These are phyloP conservation scores for Cricetomys ansorgei DNA, from an alignment of 2,113 vertebrate species.

Conservation along the genomic window DNA sequence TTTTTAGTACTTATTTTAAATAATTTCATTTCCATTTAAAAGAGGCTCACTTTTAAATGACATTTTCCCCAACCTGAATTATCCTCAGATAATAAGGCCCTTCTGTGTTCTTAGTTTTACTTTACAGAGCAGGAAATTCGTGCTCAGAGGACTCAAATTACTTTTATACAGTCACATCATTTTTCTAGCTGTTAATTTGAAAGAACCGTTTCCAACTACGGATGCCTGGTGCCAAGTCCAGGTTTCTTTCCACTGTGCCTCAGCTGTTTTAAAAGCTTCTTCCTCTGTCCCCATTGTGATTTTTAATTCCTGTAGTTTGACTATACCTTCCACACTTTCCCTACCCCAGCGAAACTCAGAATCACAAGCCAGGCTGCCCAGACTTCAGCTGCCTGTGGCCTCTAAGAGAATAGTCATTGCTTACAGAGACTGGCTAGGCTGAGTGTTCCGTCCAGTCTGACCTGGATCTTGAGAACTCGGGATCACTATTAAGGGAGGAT, in stretches of 20 bases:
- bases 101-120: slow-evolving; percentile 45
- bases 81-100: slow-evolving; percentile 53
- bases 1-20: slow-evolving; percentile 54
- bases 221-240: slow-evolving; percentile 13
- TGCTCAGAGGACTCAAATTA: slow-evolving; percentile 23
- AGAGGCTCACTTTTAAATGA: slow-evolving; percentile 39
- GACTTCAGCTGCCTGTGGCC: neutral
- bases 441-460: neutral
- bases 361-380: neutral
- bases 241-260: neutral
- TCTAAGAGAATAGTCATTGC: neutral
- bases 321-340: neutral
- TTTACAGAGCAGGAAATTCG: slow-evolving; percentile 39
- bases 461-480: neutral
- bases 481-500: rapidly evolving
- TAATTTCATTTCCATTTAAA: slow-evolving; percentile 58
- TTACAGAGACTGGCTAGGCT: neutral
- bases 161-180: neutral
- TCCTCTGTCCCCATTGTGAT: neutral
- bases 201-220: slow-evolving; percentile 33
- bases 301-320: slow-evolving; percentile 8
- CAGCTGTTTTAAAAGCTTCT: slow-evolving; percentile 36
- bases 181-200: slow-evolving; percentile 40
- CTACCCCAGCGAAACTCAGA: neutral
- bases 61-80: slow-evolving; percentile 52